Percentiles rank a stretch among this genome's conserved stretches.
Conservation (phyloP, 2,888 invertebrate species). For the Chloromyia formosa region DNA sequence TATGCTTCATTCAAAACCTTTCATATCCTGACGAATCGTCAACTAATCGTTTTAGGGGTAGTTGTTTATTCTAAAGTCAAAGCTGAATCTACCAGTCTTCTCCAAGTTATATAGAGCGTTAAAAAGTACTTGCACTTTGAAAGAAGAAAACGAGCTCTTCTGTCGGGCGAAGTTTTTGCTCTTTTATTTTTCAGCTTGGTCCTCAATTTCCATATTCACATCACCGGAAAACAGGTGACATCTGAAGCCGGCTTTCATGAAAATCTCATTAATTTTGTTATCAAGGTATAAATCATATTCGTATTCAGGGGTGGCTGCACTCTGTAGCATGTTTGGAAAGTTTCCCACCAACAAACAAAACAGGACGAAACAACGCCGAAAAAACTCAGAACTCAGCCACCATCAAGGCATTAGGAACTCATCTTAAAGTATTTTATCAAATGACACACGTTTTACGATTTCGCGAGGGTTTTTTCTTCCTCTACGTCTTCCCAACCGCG, state of each 20-base stretch:
- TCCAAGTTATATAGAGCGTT: no score
- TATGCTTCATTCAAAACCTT: no score
- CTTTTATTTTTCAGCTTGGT: no score
- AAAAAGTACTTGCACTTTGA: no score
- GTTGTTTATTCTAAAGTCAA: no score
- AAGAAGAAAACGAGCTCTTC: no score
- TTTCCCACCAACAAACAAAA: constrained; percentile 2
- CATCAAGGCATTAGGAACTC: constrained; percentile 36
- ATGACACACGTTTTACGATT: constrained; percentile 31
- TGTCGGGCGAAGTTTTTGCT: no score
- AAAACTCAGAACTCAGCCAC: constrained; percentile 25
- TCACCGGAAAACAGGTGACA: no score
- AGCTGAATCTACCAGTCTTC: no score
- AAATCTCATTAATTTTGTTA: constrained; percentile 9
- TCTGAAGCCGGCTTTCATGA: background rate
- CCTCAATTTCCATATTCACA: no score
- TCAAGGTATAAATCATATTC: constrained; percentile 31
- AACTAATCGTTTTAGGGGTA: no score
- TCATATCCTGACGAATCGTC: no score
- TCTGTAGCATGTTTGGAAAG: background rate
- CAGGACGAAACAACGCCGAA: background rate
- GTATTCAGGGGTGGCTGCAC: constrained; percentile 11
- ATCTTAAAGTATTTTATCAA: constrained; percentile 45
- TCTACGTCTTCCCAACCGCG: background rate
- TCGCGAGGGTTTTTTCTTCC: constrained; percentile 5